Percentiles rank a stretch among this genome's conserved stretches.
phyloP scores from a whole-genome alignment of 2,888 invertebrate species.

The Hipparchia sbordonii region DNA sequence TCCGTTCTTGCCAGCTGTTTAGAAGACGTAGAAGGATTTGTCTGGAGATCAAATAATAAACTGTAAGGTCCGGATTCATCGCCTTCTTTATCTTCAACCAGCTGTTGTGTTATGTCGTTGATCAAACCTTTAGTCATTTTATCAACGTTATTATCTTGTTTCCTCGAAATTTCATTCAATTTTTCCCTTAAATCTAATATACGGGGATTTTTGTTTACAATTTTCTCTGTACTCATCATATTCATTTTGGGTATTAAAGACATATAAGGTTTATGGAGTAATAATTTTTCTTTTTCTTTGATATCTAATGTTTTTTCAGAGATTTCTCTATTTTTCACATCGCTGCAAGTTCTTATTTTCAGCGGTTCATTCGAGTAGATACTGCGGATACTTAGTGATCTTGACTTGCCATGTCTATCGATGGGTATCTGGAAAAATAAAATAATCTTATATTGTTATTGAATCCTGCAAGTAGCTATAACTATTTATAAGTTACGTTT shows the following conservation, averaged over 20 bases:
- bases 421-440: conserved; percentile 72
- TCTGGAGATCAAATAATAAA: conserved; percentile 80
- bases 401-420: conserved; percentile 73
- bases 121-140: conserved; percentile 71
- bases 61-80: conserved; percentile 84
- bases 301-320: conserved; percentile 54
- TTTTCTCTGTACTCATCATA: conserved; percentile 72
- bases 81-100: conserved; percentile 72
- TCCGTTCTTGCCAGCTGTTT: conserved; percentile 52
- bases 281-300: conserved; percentile 61
- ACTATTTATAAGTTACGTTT: neutral
- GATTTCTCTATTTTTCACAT: conserved; percentile 52
- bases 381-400: conserved; percentile 66
- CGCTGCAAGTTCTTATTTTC: conserved; percentile 60
- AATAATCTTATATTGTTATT: conserved; percentile 23
- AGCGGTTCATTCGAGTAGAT: conserved; percentile 61
- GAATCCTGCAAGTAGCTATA: neutral
- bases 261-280: conserved; percentile 61
- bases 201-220: conserved; percentile 72
- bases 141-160: conserved; percentile 70
- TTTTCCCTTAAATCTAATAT: conserved; percentile 76
- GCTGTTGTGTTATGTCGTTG: conserved; percentile 71
- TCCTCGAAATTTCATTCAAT: conserved; percentile 73
- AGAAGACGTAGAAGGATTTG: conserved; percentile 65
- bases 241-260: conserved; percentile 77